These are phyloP conservation scores for Alitta virens DNA, from an alignment of 2,888 invertebrate species.

Conservation along the genomic window DNA sequence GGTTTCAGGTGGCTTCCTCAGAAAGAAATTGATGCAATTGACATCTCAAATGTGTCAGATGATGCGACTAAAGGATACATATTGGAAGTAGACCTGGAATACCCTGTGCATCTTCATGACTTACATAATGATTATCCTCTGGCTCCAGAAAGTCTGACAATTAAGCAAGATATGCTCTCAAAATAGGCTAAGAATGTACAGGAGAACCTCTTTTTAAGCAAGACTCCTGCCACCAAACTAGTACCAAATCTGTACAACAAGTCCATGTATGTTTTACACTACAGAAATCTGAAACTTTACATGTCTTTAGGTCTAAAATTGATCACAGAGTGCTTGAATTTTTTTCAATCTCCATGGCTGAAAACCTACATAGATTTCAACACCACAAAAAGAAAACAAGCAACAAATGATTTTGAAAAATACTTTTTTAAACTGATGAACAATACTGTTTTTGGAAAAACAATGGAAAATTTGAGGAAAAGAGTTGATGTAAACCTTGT, in stretches of 20 bases:
- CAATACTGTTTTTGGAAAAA: conserved; percentile 52
- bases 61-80: conserved; percentile 41
- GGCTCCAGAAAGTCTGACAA: conserved; percentile 30
- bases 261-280: background rate
- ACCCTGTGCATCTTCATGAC: conserved; percentile 52
- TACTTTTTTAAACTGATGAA: conserved; percentile 40
- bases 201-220: no score
- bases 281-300: background rate
- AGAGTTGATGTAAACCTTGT: conserved; percentile 44
- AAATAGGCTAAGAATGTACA: background rate
- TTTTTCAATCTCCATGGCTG: no score
- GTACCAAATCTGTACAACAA: background rate
- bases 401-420: conserved; percentile 47
- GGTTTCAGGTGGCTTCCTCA: background rate
- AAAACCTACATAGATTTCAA: conserved; percentile 41
- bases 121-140: conserved; percentile 38
- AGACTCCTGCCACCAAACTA: background rate
- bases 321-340: no score
- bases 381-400: conserved; percentile 34
- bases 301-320: conserved; percentile 15
- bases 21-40: background rate
- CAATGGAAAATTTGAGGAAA: conserved; percentile 56
- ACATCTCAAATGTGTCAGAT: background rate
- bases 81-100: conserved; percentile 57
- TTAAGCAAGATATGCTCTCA: background rate